Conservation (phyloP, 2,888 invertebrate genomes). For the Timandra comae region DNA sequence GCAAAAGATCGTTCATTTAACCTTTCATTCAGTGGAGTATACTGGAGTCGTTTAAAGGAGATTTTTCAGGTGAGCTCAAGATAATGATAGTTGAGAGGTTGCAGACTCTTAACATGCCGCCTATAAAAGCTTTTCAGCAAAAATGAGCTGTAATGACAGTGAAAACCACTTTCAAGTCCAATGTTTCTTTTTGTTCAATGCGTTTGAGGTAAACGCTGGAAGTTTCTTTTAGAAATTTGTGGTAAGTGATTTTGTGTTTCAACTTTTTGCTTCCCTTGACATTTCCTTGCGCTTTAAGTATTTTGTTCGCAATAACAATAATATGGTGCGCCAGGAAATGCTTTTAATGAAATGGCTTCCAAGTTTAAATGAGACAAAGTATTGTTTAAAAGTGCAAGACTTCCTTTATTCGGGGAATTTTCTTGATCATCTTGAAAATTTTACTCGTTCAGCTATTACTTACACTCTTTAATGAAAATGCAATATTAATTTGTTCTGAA, state of each 20-base stretch:
- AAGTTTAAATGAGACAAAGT: no score
- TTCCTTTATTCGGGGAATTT: no score
- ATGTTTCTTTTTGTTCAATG: slow-evolving; percentile 49
- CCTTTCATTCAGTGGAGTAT: slow-evolving; percentile 8
- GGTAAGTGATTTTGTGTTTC: slow-evolving; percentile 20
- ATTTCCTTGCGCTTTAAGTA: slow-evolving; percentile 1
- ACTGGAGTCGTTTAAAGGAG: slow-evolving; percentile 23
- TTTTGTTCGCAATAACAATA: slow-evolving; percentile 1
- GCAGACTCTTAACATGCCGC: slow-evolving; percentile 33
- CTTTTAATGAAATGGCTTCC: no score
- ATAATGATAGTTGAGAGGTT: slow-evolving; percentile 51
- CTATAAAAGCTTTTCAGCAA: slow-evolving; percentile 51
- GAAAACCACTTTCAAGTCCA: slow-evolving; percentile 52
- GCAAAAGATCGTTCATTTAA: slow-evolving; percentile 1
- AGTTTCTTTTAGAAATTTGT: slow-evolving; percentile 17
- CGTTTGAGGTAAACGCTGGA: slow-evolving; percentile 32
- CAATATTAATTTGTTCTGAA: no score
- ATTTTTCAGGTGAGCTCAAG: slow-evolving; percentile 40
- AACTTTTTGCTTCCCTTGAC: slow-evolving; percentile 12
- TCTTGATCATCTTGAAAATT: no score
- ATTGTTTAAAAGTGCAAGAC: no score
- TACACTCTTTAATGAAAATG: no score
- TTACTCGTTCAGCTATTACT: no score
- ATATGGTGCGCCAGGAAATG: no score
- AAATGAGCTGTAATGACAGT: slow-evolving; percentile 58